Conservation (phyloP, 2,113 vertebrate species). For the Chaenocephalus aceratus region DNA sequence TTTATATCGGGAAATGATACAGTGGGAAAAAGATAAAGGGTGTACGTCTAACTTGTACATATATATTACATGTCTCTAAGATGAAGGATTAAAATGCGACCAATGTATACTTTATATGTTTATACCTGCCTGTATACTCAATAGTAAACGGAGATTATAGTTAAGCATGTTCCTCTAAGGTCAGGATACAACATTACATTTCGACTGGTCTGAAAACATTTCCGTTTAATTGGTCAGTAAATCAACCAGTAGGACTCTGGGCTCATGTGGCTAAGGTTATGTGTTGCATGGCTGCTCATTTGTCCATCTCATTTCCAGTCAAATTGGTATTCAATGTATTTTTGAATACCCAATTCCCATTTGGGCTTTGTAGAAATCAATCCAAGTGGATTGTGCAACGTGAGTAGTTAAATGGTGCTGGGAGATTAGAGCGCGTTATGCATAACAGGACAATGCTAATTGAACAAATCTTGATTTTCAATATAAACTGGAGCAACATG, state of each 20-base stretch:
- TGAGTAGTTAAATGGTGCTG: slow-evolving; percentile 14
- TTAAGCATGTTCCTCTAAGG: slow-evolving; percentile 16
- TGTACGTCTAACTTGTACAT: not conserved
- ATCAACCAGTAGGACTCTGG: slow-evolving; percentile 4
- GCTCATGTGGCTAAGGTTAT: not conserved
- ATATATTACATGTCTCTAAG: not conserved
- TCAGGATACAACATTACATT: slow-evolving; percentile 3
- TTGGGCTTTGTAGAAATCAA: slow-evolving; percentile 4
- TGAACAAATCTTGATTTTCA: not conserved
- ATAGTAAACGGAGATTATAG: slow-evolving; percentile 3
- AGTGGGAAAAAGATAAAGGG: not conserved
- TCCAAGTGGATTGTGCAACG: not conserved
- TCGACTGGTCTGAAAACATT: slow-evolving; percentile 8
- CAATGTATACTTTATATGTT: not conserved
- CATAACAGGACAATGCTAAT: not conserved
- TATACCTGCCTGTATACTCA: not conserved
- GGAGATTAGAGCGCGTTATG: not conserved
- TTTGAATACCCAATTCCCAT: not conserved
- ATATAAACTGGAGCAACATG: not conserved
- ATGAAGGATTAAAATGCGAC: not conserved
- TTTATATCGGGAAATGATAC: not conserved
- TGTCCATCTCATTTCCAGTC: not conserved
- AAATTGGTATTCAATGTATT: not conserved
- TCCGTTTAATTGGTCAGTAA: slow-evolving; percentile 28
- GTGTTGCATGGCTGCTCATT: not conserved